Conservation (phyloP, 64 coral and sea anemone genomes). For the Montipora efflorescens region DNA sequence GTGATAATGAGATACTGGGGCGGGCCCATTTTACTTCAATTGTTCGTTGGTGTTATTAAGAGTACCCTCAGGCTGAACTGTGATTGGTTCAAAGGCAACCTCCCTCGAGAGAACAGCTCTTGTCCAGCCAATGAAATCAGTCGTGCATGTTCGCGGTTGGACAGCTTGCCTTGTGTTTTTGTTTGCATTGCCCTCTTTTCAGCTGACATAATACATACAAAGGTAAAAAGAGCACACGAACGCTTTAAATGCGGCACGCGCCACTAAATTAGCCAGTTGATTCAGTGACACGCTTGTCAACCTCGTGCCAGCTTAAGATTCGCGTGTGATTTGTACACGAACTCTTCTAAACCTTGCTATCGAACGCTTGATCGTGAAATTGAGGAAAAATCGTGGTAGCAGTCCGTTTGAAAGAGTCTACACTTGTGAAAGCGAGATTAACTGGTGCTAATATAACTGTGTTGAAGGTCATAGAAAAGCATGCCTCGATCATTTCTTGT, state of each 20-base stretch:
- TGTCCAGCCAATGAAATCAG: conserved; percentile 77
- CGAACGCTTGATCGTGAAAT: neutral
- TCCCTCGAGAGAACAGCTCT: conserved; percentile 65
- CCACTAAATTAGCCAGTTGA: conserved; percentile 95
- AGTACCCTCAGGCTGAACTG: conserved; percentile 35
- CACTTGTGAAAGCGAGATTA: conserved; percentile 70
- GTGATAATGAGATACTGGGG: conserved; percentile 90
- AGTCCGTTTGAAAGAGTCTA: conserved; percentile 49
- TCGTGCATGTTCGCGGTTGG: conserved; percentile 78
- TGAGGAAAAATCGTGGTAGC: neutral
- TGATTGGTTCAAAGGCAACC: conserved; percentile 76
- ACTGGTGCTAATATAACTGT: conserved; percentile 74
- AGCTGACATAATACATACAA: conserved; percentile 97
- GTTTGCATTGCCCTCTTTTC: conserved; percentile 99
- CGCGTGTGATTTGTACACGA: conserved; percentile 19
- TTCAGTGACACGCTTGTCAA: conserved; percentile 43
- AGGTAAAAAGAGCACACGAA: conserved; percentile 99
- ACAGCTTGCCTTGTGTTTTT: conserved; percentile 94
- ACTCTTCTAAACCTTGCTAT: conserved; percentile 17
- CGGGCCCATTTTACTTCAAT: conserved; percentile 84
- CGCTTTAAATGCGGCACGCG: conserved; percentile 97
- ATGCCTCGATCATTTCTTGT: conserved; percentile 99
- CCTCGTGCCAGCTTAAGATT: conserved; percentile 47
- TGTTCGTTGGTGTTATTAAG: conserved; percentile 81
- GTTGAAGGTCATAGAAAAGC: conserved; percentile 68